Base-by-base conservation (phyloP, 2,797 vertebrate species). In the Crotalus adamanteus region DNA sequence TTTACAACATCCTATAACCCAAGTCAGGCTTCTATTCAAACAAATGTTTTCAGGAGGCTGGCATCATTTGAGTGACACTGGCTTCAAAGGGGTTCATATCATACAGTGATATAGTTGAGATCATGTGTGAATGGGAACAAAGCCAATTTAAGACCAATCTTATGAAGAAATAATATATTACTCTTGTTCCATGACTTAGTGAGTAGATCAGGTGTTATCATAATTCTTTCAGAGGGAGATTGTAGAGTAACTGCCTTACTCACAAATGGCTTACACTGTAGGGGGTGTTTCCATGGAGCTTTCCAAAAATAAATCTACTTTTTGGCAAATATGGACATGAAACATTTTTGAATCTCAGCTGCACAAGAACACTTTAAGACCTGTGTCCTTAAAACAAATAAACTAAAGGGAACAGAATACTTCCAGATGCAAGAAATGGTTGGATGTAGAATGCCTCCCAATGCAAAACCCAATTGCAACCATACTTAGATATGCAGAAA, bases 131-230 rank as follows among this genome's bases (percentile, higher is more conserved):
- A 4, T 91, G 93, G 94, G 86, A 92, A 42, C 92, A 94, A 0
- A 69, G 87, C 55, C 69, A 93, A 60, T 91, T 53, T 94, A 88
- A 95, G 69, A 89, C 37, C 31, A 90, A 26, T 3, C 31, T 87
- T 94, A 93, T 94, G 94, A 95, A 89, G 92, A 91, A 95, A 95
- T 94, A 94, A 93, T 1, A 89, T 90, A 63, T 86, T 73, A 26
- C 65, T 90, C 85, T 94, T 61, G 37, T 92, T 92, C 61, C 47
- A 2, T 25, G 57, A 56, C n/a, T 86, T 94, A 96, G 95, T 13
- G 0, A 92, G 90, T 87, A 89, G 93, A 93, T 91, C 87, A 22
- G 92, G 91, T 94, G 90, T 91, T 94, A 51, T 63, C 91, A 53
- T 51, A 89, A 92, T 94, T 91, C 42, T 93, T 90, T 42, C 73